A percentile compares a stretch with the other conserved stretches of the same genome.
Evolutionary conservation across 2,888 invertebrate species (phyloP).

Genomic region (Rhamphomyia laevipes): DNA sequence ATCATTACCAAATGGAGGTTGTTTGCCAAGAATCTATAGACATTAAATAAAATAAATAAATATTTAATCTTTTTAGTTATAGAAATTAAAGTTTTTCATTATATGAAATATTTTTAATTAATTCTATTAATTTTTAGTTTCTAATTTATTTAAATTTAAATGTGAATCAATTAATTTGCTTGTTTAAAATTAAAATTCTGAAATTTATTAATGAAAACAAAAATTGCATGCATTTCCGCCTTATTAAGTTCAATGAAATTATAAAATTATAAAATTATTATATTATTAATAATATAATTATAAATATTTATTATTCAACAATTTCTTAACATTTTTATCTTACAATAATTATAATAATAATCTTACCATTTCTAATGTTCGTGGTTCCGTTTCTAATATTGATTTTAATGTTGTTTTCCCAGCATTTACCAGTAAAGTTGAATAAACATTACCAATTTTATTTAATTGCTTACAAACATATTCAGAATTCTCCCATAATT

Average conservation of each 20-base stretch:
- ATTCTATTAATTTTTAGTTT: too few species aligned
- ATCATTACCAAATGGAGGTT: conserved; percentile 59
- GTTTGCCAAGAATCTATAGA: conserved; percentile 56
- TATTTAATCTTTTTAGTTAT: not conserved
- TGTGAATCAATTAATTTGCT: too few species aligned
- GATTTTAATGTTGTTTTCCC: conserved; percentile 54
- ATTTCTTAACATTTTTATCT: not conserved
- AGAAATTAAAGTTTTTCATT: too few species aligned
- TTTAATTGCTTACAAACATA: conserved; percentile 57
- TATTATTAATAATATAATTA: not conserved
- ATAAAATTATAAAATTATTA: too few species aligned
- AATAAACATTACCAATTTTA: conserved; percentile 56
- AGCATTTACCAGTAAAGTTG: conserved; percentile 49
- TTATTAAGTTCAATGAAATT: too few species aligned
- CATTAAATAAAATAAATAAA: not conserved
- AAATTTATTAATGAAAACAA: too few species aligned
- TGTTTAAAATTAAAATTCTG: too few species aligned
- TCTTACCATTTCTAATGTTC: conserved; percentile 57
- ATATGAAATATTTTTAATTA: too few species aligned
- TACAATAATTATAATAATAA: conserved; percentile 1
- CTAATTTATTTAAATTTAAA: too few species aligned
- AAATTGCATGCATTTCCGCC: too few species aligned
- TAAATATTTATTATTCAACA: not conserved
- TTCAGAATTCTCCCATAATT: conserved; percentile 64
- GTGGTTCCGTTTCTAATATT: conserved; percentile 53